phyloP scores from a whole-genome alignment of 2,888 invertebrate species.

The Fragum sueziense region DNA sequence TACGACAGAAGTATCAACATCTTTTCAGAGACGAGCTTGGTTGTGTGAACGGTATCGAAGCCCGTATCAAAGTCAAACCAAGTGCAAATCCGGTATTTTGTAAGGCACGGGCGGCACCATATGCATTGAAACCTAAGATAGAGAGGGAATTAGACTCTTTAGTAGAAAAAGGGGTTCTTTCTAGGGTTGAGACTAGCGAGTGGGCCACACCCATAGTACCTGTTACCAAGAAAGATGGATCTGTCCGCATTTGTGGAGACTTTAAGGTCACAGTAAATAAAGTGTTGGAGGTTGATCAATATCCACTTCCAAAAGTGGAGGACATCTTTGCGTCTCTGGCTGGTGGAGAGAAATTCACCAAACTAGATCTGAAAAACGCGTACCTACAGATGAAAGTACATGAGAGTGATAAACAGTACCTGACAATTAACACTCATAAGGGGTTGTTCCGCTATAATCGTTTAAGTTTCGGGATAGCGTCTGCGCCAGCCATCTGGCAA shows the following conservation, averaged over 20 bases:
- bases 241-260: constrained; percentile 55
- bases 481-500: constrained; percentile 54
- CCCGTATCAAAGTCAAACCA: constrained; percentile 17
- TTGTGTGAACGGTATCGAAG: constrained; percentile 23
- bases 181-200: constrained; percentile 36
- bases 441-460: constrained; percentile 48
- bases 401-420: constrained; percentile 37
- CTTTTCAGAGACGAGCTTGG: background rate
- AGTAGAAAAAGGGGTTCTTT: constrained; percentile 29
- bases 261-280: constrained; percentile 66
- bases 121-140: constrained; percentile 35
- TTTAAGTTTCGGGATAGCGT: constrained; percentile 47
- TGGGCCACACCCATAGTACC: constrained; percentile 63
- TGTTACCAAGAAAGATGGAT: constrained; percentile 51
- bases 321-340: constrained; percentile 53
- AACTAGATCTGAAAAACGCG: constrained; percentile 54
- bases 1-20: background rate
- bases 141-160: constrained; percentile 36
- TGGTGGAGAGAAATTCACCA: constrained; percentile 55
- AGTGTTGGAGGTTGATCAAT: constrained; percentile 67
- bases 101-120: constrained; percentile 44
- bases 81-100: constrained; percentile 41
- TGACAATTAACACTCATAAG: constrained; percentile 57
- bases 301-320: constrained; percentile 56
- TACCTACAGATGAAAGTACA: constrained; percentile 51